A percentile compares a stretch with the other conserved stretches of the same genome.
These are phyloP conservation scores for Trichogramma dendrolimi DNA, from an alignment of 2,888 invertebrate genomes.

Conservation along the genomic window DNA sequence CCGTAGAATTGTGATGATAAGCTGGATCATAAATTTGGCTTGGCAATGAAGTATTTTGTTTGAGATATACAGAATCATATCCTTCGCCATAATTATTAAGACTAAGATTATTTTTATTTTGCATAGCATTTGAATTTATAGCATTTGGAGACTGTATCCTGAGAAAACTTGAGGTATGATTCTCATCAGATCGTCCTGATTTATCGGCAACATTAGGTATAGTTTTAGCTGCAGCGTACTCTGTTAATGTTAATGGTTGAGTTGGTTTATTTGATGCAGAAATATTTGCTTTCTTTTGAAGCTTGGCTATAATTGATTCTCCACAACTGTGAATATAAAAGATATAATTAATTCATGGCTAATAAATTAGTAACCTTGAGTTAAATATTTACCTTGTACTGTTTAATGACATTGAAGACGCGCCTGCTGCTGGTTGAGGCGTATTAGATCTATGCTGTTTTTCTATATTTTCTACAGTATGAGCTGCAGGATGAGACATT, in stretches of 20 bases:
- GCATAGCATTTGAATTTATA: slow-evolving; percentile 22
- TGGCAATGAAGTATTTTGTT: slow-evolving; percentile 15
- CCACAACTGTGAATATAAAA: slow-evolving; percentile 18
- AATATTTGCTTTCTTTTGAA: slow-evolving; percentile 29
- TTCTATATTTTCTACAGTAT: slow-evolving; percentile 83
- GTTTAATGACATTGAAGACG: too few relatives aligned
- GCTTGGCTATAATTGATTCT: slow-evolving; percentile 28
- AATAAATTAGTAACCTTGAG: too few relatives aligned
- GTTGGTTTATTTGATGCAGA: slow-evolving; percentile 5
- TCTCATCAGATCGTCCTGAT: slow-evolving; percentile 14
- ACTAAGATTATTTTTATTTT: slow-evolving; percentile 22
- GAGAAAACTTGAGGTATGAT: slow-evolving; percentile 39
- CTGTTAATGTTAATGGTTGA: slow-evolving; percentile 13
- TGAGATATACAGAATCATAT: slow-evolving; percentile 20
- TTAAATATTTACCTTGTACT: too few relatives aligned
- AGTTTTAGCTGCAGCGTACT: slow-evolving; percentile 11
- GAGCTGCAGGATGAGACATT: slow-evolving; percentile 75
- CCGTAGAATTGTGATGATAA: slow-evolving; percentile 24
- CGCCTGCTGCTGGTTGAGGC: slow-evolving; percentile 54
- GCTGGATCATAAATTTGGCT: slow-evolving; percentile 19
- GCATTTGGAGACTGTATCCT: slow-evolving; percentile 49
- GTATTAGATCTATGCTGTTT: slow-evolving; percentile 77
- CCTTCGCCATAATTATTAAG: slow-evolving; percentile 20
- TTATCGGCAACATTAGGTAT: slow-evolving; percentile 8
- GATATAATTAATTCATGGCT: too few relatives aligned